Evolutionary conservation across 2,888 invertebrate species (phyloP), one percentile per base, ranked within the genome.

Genomic region (Harpalus rubripes): DNA sequence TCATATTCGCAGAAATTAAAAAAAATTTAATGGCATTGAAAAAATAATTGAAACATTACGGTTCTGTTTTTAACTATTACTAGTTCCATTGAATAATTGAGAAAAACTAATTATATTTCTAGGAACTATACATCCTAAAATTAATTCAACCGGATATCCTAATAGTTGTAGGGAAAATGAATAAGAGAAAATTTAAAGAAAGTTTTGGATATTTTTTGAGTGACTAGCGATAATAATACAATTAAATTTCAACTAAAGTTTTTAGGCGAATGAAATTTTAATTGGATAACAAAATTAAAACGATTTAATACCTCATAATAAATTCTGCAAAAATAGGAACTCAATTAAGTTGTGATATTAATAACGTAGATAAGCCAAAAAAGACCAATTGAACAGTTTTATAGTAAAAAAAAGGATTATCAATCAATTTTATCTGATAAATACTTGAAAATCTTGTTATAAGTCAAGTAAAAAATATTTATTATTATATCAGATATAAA

Each of bases 151-250:
- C 39, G 68, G 68, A 68, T 68, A 68, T 68, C n/a, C 68, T 63
- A 12, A 68, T 68, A 15, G n/a, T n/a, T 5, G 3, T 10, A 39
- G 32, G 32, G 63, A 63, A 63, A 63, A 63, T 26, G 22, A n/a
- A n/a, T 26, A 5, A 10, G 63, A 10, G 63, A 26, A 68, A 68
- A 68, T 39, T 32, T 1, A 10, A 68, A 68, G 39, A 68, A 68
- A 68, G 68, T 39, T 68, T 68, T 68, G 26, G 63, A 63, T 68
- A 68, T 12, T n/a, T n/a, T 68, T 15, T 68, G 32, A 12, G 26
- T 68, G 7, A 32, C 39, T 32, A 32, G 32, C n/a, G 26, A 22
- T 63, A 63, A 5, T 26, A 12, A 32, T 32, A 26, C 26, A 63
- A 63, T 63, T 63, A 63, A 63, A 63, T 63, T 63, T 26, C 26